A percentile compares a stretch with the other conserved stretches of the same genome.
Conservation (phyloP, 2,888 invertebrate genomes). For the Cetonia aurata region DNA sequence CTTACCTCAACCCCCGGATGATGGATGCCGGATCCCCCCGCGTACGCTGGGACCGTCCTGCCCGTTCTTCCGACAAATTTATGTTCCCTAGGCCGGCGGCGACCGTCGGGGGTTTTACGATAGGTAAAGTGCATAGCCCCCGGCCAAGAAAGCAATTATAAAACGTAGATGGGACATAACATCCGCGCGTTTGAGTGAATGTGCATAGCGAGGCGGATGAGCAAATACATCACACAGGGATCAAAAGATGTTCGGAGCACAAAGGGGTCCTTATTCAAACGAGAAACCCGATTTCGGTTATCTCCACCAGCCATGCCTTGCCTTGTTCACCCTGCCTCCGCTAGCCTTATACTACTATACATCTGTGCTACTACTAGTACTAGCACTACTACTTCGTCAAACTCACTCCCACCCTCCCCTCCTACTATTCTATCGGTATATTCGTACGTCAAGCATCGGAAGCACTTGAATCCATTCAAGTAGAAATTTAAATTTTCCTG, state of each 20-base stretch:
- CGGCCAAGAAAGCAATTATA: conserved; percentile 64
- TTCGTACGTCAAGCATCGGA: conserved; percentile 47
- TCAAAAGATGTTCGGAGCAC: conserved; percentile 63
- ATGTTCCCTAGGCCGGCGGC: conserved; percentile 50
- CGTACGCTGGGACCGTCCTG: conserved; percentile 52
- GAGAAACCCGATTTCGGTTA: conserved; percentile 64
- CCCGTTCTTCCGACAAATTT: conserved; percentile 60
- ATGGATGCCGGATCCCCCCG: conserved; percentile 56
- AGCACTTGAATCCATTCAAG: conserved; percentile 51
- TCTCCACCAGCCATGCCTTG: conserved; percentile 52
- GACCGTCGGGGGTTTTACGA: conserved; percentile 47
- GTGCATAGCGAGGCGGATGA: conserved; percentile 56
- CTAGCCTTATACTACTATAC: conserved; percentile 15
- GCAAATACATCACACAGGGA: conserved; percentile 62
- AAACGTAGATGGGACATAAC: conserved; percentile 60
- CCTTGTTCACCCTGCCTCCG: conserved; percentile 22
- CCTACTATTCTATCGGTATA: conserved; percentile 26
- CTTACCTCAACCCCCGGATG: conserved; percentile 57
- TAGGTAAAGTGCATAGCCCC: conserved; percentile 55
- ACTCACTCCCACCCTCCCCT: neutral
- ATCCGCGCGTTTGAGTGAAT: conserved; percentile 59
- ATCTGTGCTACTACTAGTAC: conserved; percentile 15
- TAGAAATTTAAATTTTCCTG: conserved; percentile 50
- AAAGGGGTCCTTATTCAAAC: conserved; percentile 64
- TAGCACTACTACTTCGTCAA: conserved; percentile 2